Conservation (phyloP, 2,888 invertebrate species). For the Tipula helvola region DNA sequence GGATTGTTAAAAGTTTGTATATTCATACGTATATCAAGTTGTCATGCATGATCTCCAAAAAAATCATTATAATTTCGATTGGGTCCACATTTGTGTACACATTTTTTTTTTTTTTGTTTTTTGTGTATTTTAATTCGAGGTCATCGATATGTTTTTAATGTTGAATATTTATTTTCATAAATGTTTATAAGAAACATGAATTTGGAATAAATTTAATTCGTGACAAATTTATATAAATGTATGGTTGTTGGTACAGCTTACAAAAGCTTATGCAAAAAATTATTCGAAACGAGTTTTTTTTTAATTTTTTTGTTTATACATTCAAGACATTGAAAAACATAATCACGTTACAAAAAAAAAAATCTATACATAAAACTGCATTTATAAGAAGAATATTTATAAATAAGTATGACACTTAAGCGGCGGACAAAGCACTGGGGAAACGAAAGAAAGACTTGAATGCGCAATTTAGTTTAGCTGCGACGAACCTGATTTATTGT, state of each 20-base stretch:
- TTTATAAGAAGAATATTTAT: neutral
- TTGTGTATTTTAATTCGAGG: neutral
- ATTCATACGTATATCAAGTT: neutral
- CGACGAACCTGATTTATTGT: neutral
- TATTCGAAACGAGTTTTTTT: neutral
- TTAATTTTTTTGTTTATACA: neutral
- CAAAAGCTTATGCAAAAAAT: neutral
- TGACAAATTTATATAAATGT: neutral
- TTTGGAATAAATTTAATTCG: neutral
- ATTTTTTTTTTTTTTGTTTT: neutral
- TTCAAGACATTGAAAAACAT: neutral
- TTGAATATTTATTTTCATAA: neutral
- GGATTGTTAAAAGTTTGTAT: neutral
- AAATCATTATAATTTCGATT: neutral
- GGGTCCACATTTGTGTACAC: neutral
- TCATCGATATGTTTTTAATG: neutral
- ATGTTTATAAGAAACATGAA: neutral
- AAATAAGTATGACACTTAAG: neutral
- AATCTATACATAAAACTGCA: neutral
- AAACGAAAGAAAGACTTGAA: neutral
- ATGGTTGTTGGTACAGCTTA: neutral
- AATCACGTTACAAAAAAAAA: neutral
- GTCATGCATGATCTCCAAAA: neutral
- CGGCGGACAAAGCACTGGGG: neutral
- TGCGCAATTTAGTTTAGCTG: neutral